Conservation (phyloP, 2,797 vertebrate genomes). For the Lagodon rhomboides region DNA sequence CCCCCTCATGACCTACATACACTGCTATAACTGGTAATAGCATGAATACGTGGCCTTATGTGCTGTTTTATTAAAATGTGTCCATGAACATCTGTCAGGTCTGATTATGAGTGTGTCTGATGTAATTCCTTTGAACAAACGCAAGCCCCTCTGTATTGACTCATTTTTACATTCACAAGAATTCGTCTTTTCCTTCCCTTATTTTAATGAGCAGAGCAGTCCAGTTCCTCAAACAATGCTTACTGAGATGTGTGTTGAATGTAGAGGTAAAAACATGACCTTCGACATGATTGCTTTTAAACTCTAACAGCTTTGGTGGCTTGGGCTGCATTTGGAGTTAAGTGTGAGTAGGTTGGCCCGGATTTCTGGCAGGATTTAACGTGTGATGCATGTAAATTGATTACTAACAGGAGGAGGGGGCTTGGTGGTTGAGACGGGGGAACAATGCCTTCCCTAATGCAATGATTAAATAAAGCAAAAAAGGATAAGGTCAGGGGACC, state of each 20-base stretch:
- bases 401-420: slow-evolving; percentile 48
- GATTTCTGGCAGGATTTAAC: slow-evolving; percentile 52
- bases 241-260: neutral
- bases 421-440: slow-evolving; percentile 24
- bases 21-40: neutral
- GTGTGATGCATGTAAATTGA: slow-evolving; percentile 73
- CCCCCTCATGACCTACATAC: neutral
- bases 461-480: slow-evolving; percentile 24
- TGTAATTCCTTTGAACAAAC: slow-evolving; percentile 30
- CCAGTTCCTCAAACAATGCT: neutral
- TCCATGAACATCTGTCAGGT: slow-evolving; percentile 33
- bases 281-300: slow-evolving; percentile 13
- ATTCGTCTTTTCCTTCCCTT: neutral
- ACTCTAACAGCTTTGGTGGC: slow-evolving; percentile 10
- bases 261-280: neutral
- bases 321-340: slow-evolving; percentile 39
- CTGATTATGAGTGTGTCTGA: slow-evolving; percentile 37
- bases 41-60: neutral
- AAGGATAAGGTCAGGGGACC: neutral
- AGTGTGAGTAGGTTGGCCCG: slow-evolving; percentile 36
- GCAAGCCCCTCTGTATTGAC: neutral
- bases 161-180: slow-evolving; percentile 15
- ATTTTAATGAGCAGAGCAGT: neutral
- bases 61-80: slow-evolving; percentile 14
- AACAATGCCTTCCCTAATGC: slow-evolving; percentile 28